Evolutionary conservation across 2,113 vertebrate species (phyloP).

Genomic region (Halcyon malimbica): DNA sequence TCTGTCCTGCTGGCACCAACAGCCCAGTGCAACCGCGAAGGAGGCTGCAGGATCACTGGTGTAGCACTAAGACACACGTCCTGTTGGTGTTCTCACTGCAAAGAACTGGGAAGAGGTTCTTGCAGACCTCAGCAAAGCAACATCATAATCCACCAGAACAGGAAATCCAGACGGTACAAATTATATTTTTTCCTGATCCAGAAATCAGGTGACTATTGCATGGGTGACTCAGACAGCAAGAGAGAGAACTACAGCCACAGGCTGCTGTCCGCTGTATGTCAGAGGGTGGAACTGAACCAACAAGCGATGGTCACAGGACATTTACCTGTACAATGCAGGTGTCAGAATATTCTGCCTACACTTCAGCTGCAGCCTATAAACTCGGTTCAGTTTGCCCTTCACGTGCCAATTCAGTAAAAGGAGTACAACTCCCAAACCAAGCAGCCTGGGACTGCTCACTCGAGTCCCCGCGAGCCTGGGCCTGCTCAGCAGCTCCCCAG

Average conservation of each 20-base stretch:
- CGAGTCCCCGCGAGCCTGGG: accelerated
- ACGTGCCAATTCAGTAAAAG: not conserved
- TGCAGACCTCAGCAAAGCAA: not conserved
- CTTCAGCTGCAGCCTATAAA: not conserved
- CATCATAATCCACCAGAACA: not conserved
- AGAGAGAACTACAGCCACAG: not conserved
- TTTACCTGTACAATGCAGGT: not conserved
- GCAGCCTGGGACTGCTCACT: accelerated
- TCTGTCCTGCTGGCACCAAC: not conserved
- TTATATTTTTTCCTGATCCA: not conserved
- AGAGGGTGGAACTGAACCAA: constrained; percentile 79
- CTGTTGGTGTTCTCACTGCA: not conserved
- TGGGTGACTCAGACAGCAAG: not conserved
- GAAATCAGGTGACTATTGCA: not conserved
- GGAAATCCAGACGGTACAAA: not conserved
- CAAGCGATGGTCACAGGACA: not conserved
- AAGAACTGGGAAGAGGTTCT: not conserved
- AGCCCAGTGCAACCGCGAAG: not conserved
- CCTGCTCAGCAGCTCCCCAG: not conserved
- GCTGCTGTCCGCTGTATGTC: not conserved
- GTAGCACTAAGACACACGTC: too few relatives aligned
- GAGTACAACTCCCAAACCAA: not conserved
- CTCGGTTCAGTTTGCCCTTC: not conserved
- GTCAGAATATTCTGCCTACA: not conserved
- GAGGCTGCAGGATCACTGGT: not conserved